Evolutionary conservation across 2,113 vertebrate species (phyloP), one percentile per base, ranked within the genome.

Genomic region (Lethenteron reissneri): DNA sequence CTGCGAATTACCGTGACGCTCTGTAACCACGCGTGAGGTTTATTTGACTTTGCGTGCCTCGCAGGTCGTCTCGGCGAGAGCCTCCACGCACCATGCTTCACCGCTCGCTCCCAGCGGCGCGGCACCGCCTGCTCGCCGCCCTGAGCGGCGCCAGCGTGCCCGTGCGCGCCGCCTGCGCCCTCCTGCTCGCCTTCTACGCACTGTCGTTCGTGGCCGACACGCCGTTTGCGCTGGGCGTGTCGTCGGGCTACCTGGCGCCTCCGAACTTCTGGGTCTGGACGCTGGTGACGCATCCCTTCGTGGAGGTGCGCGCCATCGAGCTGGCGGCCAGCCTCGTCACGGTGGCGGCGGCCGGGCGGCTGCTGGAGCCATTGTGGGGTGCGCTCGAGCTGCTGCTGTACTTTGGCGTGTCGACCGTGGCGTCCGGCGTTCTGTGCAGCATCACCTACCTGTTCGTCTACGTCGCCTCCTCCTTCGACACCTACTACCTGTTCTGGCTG

Each of bases 261-360:
- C 92, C 94, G 57, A 95, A 94, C 80, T 91, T 92, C 78, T 94
- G 90, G 89, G 81, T 99, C 74, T 97, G 94, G 94, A 94, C 89
- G 12, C 80, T 99, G 80, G 83, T 83, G 76, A 96, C 89, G 3
- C 89, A 97, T 56, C 84, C 87, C 57, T 78, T 94, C 76, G 84
- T 88, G 78, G 92, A 97, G 77, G 76, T 80, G 76, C 86, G 88
- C 11, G 72, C 82, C 6, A 90, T 88, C 85, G 85, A 85, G 11
- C 83, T 92, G 75, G 85, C 74, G 1, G 78, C 83, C 70, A 89
- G 85, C 68, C 78, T 97, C 72, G 86, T 83, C 71, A 88, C 89
- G 0, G 83, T 96, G 25, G 84, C 87, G 77, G 79, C 76, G 10
- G 91, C 90, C 0, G 90, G 94, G 1, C 83, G 90, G 58, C 80